Evolutionary conservation across 2,888 invertebrate species (phyloP).

Genomic region (Allygus modestus): DNA sequence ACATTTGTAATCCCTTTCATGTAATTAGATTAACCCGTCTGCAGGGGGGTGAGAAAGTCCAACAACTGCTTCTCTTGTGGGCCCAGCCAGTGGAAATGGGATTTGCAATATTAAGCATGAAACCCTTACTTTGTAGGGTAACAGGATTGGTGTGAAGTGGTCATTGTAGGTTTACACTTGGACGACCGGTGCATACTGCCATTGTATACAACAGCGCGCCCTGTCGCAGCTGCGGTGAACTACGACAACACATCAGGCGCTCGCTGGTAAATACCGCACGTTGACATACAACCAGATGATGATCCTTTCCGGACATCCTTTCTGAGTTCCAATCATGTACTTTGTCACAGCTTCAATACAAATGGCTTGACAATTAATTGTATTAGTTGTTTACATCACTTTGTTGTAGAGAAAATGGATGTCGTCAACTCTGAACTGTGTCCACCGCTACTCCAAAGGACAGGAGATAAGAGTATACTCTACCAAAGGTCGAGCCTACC

Average conservation of each 20-base stretch:
- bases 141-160: constrained; percentile 57
- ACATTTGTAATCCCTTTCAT: constrained; percentile 31
- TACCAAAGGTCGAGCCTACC: too few relatives aligned
- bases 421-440: too few relatives aligned
- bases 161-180: constrained; percentile 45
- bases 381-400: too few relatives aligned
- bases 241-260: background rate
- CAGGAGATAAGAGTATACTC: too few relatives aligned
- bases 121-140: constrained; percentile 40
- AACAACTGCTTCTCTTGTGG: constrained; percentile 28
- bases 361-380: too few relatives aligned
- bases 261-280: constrained; percentile 1
- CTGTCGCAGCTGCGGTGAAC: constrained; percentile 28
- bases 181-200: background rate
- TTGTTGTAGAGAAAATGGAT: too few relatives aligned
- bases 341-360: too few relatives aligned
- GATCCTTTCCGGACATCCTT: too few relatives aligned
- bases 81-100: constrained; percentile 42
- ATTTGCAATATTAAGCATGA: constrained; percentile 56
- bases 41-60: constrained; percentile 26
- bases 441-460: too few relatives aligned
- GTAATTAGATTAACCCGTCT: constrained; percentile 27
- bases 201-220: constrained; percentile 1
- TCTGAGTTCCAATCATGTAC: too few relatives aligned
- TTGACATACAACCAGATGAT: background rate